Conservation (phyloP, 2,797 vertebrate species). For the Synaphobranchus kaupii region DNA sequence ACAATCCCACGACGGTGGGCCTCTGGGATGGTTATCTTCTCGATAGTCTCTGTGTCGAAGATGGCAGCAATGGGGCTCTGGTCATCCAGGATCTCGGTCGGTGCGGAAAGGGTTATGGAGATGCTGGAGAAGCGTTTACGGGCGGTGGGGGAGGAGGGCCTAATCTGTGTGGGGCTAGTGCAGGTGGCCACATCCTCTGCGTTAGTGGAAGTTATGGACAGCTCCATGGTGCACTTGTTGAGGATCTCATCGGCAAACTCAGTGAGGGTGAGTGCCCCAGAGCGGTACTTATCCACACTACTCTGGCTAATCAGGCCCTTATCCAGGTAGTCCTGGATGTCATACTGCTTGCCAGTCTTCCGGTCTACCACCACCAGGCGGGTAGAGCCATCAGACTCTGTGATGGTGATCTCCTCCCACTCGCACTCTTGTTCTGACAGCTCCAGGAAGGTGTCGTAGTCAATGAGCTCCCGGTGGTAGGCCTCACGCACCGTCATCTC, state of each 20-base stretch:
- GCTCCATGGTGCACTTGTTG: slow-evolving; percentile 68
- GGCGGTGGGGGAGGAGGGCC: slow-evolving; percentile 73
- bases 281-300: slow-evolving; percentile 85
- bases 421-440: slow-evolving; percentile 96
- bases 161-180: slow-evolving; percentile 65
- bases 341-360: slow-evolving; percentile 93
- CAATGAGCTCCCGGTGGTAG: slow-evolving; percentile 89
- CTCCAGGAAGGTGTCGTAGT: slow-evolving; percentile 91
- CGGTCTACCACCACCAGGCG: slow-evolving; percentile 89
- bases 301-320: slow-evolving; percentile 78
- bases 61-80: slow-evolving; percentile 90
- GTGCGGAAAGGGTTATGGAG: slow-evolving; percentile 78
- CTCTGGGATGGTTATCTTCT: slow-evolving; percentile 92
- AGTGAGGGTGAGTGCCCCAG: slow-evolving; percentile 83
- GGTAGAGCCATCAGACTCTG: slow-evolving; percentile 82
- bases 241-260: slow-evolving; percentile 91
- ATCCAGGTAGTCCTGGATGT: slow-evolving; percentile 87
- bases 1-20: slow-evolving; percentile 86
- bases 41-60: slow-evolving; percentile 94
- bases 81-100: slow-evolving; percentile 85
- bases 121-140: slow-evolving; percentile 79
- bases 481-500: slow-evolving; percentile 98
- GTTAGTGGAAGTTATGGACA: slow-evolving; percentile 58
- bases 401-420: slow-evolving; percentile 98
- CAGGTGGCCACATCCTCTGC: slow-evolving; percentile 59